These are phyloP conservation scores for Drosophila seguyi DNA, from an alignment of 1,140 invertebrate genomes.

Conservation along the genomic window DNA sequence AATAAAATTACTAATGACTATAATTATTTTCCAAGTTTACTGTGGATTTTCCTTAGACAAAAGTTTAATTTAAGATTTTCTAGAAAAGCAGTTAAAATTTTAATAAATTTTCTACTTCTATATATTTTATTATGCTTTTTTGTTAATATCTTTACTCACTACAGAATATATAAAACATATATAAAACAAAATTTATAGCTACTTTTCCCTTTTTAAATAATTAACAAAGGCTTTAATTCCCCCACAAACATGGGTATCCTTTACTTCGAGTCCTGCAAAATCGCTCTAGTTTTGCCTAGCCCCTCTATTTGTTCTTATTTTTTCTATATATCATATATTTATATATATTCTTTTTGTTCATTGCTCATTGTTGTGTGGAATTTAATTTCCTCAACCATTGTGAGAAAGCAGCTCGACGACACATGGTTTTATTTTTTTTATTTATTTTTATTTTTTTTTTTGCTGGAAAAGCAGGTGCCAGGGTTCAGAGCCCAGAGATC, in stretches of 20 bases:
- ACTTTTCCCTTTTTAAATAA: not conserved
- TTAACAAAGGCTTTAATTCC: not conserved
- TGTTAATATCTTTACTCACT: too few relatives aligned
- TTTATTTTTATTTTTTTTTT: not conserved
- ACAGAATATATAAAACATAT: too few relatives aligned
- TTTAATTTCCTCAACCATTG: slow-evolving; percentile 68
- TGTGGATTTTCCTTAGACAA: too few relatives aligned
- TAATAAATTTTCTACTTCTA: not conserved
- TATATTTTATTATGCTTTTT: too few relatives aligned
- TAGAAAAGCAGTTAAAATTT: too few relatives aligned
- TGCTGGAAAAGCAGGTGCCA: slow-evolving; percentile 11
- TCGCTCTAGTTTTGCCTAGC: not conserved
- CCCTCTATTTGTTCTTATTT: not conserved
- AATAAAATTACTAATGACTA: too few relatives aligned
- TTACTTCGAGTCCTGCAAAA: not conserved
- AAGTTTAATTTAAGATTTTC: too few relatives aligned
- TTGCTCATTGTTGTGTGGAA: slow-evolving; percentile 54
- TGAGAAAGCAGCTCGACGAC: slow-evolving; percentile 4
- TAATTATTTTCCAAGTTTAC: too few relatives aligned
- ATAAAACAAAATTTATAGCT: too few relatives aligned
- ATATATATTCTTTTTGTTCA: slow-evolving; percentile 1
- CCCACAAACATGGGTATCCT: not conserved
- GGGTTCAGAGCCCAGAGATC: slow-evolving; percentile 8
- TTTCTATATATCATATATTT: not conserved
- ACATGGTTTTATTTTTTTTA: not conserved